These are phyloP conservation scores for Tetrapedia diversipes DNA, from an alignment of 2,888 invertebrate genomes.

Conservation along the genomic window DNA sequence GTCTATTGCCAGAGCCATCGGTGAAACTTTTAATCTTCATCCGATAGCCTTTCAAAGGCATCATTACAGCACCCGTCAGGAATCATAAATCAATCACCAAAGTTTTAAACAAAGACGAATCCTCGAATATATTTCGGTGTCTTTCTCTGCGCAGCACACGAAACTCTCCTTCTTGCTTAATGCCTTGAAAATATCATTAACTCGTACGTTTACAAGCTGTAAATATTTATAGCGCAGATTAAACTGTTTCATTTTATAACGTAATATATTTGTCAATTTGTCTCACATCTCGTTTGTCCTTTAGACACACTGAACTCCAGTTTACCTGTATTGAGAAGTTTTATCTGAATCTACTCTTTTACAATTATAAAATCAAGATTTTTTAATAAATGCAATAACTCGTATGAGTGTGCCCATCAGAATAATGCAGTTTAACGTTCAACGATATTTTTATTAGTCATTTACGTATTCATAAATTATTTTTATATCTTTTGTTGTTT, in stretches of 20 bases:
- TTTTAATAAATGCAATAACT: not conserved
- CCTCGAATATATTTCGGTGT: not conserved
- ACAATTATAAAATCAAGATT: not conserved
- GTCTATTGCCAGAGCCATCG: not conserved
- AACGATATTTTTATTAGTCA: not conserved
- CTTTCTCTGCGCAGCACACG: not conserved
- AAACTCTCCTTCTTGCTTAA: not conserved
- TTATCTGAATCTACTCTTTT: not conserved
- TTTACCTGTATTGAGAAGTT: not conserved
- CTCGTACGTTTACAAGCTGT: too few relatives aligned
- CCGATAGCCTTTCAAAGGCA: conserved; percentile 2
- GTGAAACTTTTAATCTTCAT: conserved; percentile 12
- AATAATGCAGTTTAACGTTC: not conserved
- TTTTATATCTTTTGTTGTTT: too few relatives aligned
- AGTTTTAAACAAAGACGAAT: conserved; percentile 3
- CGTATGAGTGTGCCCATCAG: not conserved
- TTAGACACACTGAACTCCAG: not conserved
- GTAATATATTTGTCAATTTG: not conserved
- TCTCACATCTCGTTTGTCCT: too few relatives aligned
- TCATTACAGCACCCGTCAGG: not conserved
- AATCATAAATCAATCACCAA: conserved; percentile 5
- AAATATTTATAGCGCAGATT: too few relatives aligned
- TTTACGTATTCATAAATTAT: not conserved
- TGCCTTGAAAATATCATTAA: not conserved
- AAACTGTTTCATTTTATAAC: too few relatives aligned